phyloP scores from a whole-genome alignment of 2,113 vertebrate genomes.

The human (Homo sapiens) region GRCh38 chr2:124308501-124309000 shows the following conservation, averaged over 20 bases:
- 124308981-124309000: not conserved
- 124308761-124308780: not conserved
- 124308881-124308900: fast-evolving
- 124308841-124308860: not conserved
- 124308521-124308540: constrained; percentile 54
- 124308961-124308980: not conserved
- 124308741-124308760: not conserved
- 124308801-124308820: not conserved
- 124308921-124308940: not conserved
- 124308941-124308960: not conserved
- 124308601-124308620: constrained; percentile 51
- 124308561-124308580: constrained; percentile 60
- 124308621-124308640: constrained; percentile 33
- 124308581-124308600: not conserved
- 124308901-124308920: not conserved
- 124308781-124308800: not conserved
- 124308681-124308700: constrained; percentile 4
- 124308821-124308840: not conserved
- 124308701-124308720: constrained; percentile 24
- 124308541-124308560: constrained; percentile 60
- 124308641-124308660: constrained; percentile 36
- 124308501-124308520: constrained; percentile 58
- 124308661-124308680: constrained; percentile 42
- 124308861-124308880: not conserved
- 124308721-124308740: constrained; percentile 27